These are phyloP conservation scores for Ladona fulva DNA, from an alignment of 1,140 invertebrate genomes.

Conservation along the genomic window DNA sequence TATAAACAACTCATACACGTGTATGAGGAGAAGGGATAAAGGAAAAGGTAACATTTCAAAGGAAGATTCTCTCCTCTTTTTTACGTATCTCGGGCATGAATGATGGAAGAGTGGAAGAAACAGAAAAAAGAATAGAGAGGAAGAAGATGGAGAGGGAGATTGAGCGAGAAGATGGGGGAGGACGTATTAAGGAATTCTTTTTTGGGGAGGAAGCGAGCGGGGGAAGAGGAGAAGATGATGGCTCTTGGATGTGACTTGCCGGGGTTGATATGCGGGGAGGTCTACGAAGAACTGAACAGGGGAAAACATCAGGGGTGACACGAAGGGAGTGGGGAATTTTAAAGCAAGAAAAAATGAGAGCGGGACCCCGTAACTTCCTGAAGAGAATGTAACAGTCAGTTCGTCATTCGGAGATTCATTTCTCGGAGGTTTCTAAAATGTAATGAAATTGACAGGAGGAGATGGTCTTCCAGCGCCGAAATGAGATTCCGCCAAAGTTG, in stretches of 20 bases:
- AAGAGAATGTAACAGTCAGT: too few relatives aligned
- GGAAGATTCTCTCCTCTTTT: neutral
- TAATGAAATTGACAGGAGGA: too few relatives aligned
- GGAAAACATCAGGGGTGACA: neutral
- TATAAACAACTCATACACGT: neutral
- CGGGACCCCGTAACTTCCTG: too few relatives aligned
- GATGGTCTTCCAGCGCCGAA: too few relatives aligned
- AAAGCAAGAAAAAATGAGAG: too few relatives aligned
- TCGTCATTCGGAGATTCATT: too few relatives aligned
- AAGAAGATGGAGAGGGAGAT: neutral
- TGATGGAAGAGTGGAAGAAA: slow-evolving; percentile 1
- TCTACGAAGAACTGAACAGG: neutral
- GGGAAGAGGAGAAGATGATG: neutral
- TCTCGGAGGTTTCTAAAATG: too few relatives aligned
- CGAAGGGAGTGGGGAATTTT: neutral
- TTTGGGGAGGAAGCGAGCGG: neutral
- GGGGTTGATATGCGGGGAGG: neutral
- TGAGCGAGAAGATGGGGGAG: neutral
- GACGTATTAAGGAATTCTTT: neutral
- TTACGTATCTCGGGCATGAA: neutral
- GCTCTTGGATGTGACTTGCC: neutral
- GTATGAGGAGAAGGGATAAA: neutral
- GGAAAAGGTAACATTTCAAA: neutral
- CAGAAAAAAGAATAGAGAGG: slow-evolving; percentile 1
- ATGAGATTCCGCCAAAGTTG: too few relatives aligned